phyloP scores from a whole-genome alignment of 2,888 invertebrate species.

The Euproctis similis region DNA sequence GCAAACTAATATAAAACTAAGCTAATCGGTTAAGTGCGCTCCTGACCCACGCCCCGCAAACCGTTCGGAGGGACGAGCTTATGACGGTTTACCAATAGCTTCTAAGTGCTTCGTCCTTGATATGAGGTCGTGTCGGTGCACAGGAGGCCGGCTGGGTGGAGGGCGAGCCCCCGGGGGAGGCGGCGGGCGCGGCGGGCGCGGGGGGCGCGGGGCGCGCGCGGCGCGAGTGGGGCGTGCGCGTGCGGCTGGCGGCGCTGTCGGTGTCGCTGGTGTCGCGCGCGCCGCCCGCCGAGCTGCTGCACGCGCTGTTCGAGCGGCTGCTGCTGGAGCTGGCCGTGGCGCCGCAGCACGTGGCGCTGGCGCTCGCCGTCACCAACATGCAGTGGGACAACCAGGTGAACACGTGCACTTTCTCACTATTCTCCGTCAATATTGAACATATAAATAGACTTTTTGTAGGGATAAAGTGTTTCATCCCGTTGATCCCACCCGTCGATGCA shows the following conservation, averaged over 20 bases:
- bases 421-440: no score
- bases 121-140: no score
- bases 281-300: slow-evolving; percentile 83
- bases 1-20: no score
- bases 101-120: no score
- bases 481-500: no score
- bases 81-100: no score
- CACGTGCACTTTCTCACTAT: background rate
- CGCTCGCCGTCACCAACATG: slow-evolving; percentile 84
- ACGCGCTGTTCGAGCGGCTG: slow-evolving; percentile 81
- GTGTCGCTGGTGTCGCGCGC: slow-evolving; percentile 85
- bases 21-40: no score
- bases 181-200: slow-evolving; percentile 20
- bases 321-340: slow-evolving; percentile 74
- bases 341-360: slow-evolving; percentile 63
- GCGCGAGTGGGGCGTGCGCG: slow-evolving; percentile 78
- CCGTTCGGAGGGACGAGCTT: no score
- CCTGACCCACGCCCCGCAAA: no score
- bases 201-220: slow-evolving; percentile 24
- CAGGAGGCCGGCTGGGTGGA: slow-evolving; percentile 49
- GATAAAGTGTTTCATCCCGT: no score
- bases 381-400: slow-evolving; percentile 91
- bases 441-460: no score
- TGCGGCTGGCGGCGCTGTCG: slow-evolving; percentile 80
- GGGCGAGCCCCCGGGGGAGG: slow-evolving; percentile 31